These are phyloP conservation scores for Micropoecilia bifurca DNA, from an alignment of 2,797 vertebrate genomes.

Conservation along the genomic window DNA sequence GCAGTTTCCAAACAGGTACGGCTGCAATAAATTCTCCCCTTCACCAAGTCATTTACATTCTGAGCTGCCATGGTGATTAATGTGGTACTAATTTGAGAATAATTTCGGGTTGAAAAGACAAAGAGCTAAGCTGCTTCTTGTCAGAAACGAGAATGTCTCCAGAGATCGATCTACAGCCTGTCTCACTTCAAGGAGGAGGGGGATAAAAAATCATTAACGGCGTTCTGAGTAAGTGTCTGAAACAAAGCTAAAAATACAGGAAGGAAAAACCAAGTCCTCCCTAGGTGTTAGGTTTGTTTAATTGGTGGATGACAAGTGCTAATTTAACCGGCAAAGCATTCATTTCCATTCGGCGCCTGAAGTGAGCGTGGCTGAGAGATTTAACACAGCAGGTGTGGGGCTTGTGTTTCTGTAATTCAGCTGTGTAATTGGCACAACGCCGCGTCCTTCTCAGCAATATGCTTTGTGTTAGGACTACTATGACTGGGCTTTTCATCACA, in stretches of 20 bases:
- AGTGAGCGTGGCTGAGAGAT: conserved; percentile 50
- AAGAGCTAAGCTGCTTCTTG: conserved; percentile 45
- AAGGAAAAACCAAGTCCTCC: conserved; percentile 29
- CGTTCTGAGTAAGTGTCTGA: conserved; percentile 39
- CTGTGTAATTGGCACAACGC: conserved; percentile 52
- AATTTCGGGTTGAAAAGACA: conserved; percentile 68
- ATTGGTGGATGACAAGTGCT: conserved; percentile 62
- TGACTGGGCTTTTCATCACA: conserved; percentile 24
- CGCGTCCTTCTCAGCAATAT: conserved; percentile 47
- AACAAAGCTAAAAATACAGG: conserved; percentile 54
- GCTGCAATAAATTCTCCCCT: conserved; percentile 42
- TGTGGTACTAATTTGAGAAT: conserved; percentile 77
- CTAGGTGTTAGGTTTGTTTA: conserved; percentile 45
- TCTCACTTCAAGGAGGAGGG: conserved; percentile 27
- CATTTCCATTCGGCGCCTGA: conserved; percentile 48
- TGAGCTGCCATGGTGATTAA: conserved; percentile 73
- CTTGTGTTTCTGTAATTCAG: conserved; percentile 58
- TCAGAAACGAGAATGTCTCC: conserved; percentile 55
- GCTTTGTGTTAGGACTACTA: conserved; percentile 36
- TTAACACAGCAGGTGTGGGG: conserved; percentile 59
- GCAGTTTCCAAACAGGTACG: conserved; percentile 50
- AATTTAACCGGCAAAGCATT: conserved; percentile 62
- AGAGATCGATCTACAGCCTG: conserved; percentile 39
- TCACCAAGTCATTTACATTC: conserved; percentile 73
- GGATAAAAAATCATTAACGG: conserved; percentile 32